These are phyloP conservation scores for Lindbergichthys nudifrons DNA, from an alignment of 2,797 vertebrate genomes.

Conservation along the genomic window DNA sequence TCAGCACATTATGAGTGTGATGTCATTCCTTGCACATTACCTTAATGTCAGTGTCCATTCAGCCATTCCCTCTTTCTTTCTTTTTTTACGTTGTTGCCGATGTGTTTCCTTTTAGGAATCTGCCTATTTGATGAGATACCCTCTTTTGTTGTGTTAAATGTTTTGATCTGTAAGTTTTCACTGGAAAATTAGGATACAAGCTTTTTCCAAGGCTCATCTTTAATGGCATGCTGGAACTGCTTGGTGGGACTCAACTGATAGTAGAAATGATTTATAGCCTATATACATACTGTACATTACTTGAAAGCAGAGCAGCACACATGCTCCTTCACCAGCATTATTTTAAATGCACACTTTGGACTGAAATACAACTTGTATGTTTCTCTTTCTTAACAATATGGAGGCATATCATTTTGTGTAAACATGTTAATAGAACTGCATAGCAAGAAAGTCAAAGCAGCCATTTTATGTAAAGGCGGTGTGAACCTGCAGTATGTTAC, in stretches of 20 bases:
- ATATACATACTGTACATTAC: constrained; percentile 28
- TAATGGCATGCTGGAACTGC: constrained; percentile 30
- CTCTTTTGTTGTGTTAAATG: constrained; percentile 19
- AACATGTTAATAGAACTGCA: constrained; percentile 3
- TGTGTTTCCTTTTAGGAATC: constrained; percentile 37
- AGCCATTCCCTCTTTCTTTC: not conserved
- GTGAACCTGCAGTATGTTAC: constrained; percentile 11
- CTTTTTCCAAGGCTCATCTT: constrained; percentile 16
- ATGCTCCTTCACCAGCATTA: constrained; percentile 66
- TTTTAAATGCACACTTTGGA: constrained; percentile 40
- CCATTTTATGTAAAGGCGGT: constrained; percentile 15
- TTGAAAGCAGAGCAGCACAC: constrained; percentile 53
- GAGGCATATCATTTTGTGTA: constrained; percentile 4
- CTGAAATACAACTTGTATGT: constrained; percentile 14
- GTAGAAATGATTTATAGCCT: constrained; percentile 32
- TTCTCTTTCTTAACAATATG: constrained; percentile 9
- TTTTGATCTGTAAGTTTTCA: constrained; percentile 38
- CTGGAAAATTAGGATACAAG: constrained; percentile 40
- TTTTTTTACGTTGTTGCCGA: not conserved
- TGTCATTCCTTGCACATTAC: constrained; percentile 54
- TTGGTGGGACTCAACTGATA: constrained; percentile 34
- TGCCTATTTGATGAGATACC: constrained; percentile 2
- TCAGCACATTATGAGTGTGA: constrained; percentile 34
- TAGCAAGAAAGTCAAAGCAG: constrained; percentile 16
- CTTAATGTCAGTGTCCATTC: constrained; percentile 34